Base-by-base conservation (phyloP, 2,888 invertebrate species). In the Nemurella pictetii region DNA sequence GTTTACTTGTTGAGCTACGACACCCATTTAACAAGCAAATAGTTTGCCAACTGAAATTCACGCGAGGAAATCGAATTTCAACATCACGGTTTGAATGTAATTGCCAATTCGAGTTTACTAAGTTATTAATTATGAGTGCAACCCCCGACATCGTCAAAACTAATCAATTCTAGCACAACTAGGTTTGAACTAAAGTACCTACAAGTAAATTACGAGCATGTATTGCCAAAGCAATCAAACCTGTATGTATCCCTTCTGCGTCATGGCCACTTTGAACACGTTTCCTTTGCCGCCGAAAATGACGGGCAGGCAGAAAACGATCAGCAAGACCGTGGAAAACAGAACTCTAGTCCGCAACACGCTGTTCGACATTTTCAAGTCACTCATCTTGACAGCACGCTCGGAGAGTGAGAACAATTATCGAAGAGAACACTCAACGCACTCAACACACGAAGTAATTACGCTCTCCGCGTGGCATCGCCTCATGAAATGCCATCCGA, bases 171-270 rank as follows among this genome's bases (percentile, higher is more conserved):
- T 12, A 55, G 1, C 55, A 55, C 12, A 55, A 55, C 20, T 55
- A 55, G 20, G 3, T 55, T 3, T 7, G 55, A 12, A 3, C 3
- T 20, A 55, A 55, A 20, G 20, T 55, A 9, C 75, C 4, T 27
- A 75, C 25, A 75, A 28, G 30, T 15, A 78, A 20, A 30, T 78
- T 30, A 4, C 0, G n/a, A 78, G 36, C n/a, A 26, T 26, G 20
- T 7, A 25, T 74, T 78, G 78, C 5, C 32, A 27, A 28, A n/a
- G 25, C 20, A 73, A n/a, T n/a, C 87, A 88, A 89, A 94, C 94
- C 93, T 95, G 94, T 81, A 94, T 93, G 88, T 93, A 95, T 88
- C 94, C 94, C 88, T 92, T 93, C 89, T 95, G 95, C 0, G 93
- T 93, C n/a, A 95, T 89, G 20, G 92, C 90, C 28, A 93, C 92